A percentile compares a stretch with the other conserved stretches of the same genome.
phyloP scores from a whole-genome alignment of 1,140 invertebrate genomes.

The Rhagoletis pomonella region DNA sequence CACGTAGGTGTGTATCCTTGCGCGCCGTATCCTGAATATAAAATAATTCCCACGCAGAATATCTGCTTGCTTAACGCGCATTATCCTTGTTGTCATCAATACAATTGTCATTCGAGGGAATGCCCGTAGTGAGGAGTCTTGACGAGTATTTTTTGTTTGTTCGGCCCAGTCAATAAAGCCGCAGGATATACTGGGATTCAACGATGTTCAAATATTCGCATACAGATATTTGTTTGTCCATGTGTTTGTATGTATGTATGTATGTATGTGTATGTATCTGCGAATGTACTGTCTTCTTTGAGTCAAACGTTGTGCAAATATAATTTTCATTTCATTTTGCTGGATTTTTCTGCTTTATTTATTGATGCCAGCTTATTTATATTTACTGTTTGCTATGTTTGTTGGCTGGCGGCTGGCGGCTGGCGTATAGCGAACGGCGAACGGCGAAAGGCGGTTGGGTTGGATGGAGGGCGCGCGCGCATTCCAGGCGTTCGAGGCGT shows the following conservation, averaged over 20 bases:
- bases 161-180: conserved; percentile 49
- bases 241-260: background rate
- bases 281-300: background rate
- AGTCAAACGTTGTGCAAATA: conserved; percentile 50
- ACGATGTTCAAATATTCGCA: background rate
- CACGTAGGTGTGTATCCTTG: background rate
- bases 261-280: background rate
- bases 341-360: conserved; percentile 52
- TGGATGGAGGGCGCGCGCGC: background rate
- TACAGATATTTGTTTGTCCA: background rate
- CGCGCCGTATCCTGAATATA: background rate
- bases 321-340: conserved; percentile 51
- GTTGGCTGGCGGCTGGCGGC: background rate
- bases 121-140: background rate
- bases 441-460: background rate
- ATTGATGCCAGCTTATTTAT: conserved; percentile 49
- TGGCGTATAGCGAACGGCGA: too few species aligned
- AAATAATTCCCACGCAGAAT: conserved; percentile 46
- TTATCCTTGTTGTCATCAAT: conserved; percentile 47
- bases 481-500: conserved; percentile 25
- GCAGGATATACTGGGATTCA: conserved; percentile 41
- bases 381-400: background rate
- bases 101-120: conserved; percentile 44
- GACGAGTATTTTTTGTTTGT: conserved; percentile 44
- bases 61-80: conserved; percentile 26